These are phyloP conservation scores for Rutpela maculata DNA, from an alignment of 2,888 invertebrate genomes.

Conservation along the genomic window DNA sequence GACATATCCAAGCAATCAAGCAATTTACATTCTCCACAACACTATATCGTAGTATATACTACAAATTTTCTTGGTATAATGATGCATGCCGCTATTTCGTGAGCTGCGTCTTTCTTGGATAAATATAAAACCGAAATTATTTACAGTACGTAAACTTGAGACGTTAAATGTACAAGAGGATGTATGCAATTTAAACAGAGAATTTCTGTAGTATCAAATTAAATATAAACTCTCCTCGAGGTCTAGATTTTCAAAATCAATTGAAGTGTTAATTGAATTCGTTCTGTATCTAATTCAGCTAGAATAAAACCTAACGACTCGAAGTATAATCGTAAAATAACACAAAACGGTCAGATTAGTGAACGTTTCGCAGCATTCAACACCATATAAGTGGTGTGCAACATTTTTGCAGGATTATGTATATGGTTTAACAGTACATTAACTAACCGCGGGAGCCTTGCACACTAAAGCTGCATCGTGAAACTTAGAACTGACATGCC, in stretches of 20 bases:
- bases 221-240: not conserved
- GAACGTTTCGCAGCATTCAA: constrained; percentile 10
- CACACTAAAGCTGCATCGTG: constrained; percentile 35
- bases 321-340: constrained; percentile 3
- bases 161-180: no score
- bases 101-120: no score
- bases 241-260: not conserved
- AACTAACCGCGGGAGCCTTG: constrained; percentile 58
- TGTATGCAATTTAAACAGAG: no score
- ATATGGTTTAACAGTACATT: constrained; percentile 64
- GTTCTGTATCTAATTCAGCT: constrained; percentile 6
- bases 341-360: constrained; percentile 7
- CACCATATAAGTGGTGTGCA: constrained; percentile 39
- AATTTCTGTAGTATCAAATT: not conserved
- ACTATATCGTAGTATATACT: no score
- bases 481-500: constrained; percentile 13
- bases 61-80: no score
- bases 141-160: no score
- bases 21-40: no score
- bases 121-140: no score
- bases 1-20: no score
- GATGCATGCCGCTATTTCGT: no score
- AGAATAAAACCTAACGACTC: constrained; percentile 9
- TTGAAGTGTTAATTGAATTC: not conserved
- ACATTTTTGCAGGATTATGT: constrained; percentile 60